Evolutionary conservation across 2,113 vertebrate species (phyloP).

Genomic region (Pontoporia blainvillei): DNA sequence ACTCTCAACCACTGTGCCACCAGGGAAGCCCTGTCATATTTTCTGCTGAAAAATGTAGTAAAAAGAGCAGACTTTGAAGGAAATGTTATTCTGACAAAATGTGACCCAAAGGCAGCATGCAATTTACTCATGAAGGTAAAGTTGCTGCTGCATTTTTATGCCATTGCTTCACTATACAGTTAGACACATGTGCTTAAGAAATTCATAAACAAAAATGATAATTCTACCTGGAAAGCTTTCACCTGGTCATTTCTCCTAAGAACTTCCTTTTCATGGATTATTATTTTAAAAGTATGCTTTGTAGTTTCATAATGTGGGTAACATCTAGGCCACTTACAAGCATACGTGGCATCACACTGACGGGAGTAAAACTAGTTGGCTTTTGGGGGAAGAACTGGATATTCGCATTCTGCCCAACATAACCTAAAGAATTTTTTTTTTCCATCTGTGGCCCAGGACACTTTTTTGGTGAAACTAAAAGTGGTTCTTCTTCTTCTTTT

Average conservation of each 20-base stretch:
- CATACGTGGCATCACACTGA: rapidly evolving
- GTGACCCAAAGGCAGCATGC: background rate
- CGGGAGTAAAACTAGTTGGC: rapidly evolving
- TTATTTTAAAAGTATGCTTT: background rate
- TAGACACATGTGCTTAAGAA: background rate
- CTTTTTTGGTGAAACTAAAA: background rate
- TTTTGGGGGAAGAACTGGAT: background rate
- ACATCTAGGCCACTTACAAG: background rate
- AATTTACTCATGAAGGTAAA: conserved; percentile 68
- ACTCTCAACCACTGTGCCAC: too few relatives aligned
- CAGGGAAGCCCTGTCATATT: conserved; percentile 52
- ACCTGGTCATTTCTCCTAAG: background rate
- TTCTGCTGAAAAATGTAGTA: conserved; percentile 75
- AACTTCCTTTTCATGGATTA: background rate
- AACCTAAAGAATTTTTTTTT: background rate
- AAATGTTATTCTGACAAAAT: background rate
- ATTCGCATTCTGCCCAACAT: background rate
- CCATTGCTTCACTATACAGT: background rate
- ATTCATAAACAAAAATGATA: background rate
- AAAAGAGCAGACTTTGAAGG: conserved; percentile 16
- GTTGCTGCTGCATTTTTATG: background rate
- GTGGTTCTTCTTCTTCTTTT: background rate
- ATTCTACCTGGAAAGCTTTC: background rate
- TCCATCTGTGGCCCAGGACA: background rate
- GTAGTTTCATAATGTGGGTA: background rate